Percentiles rank a stretch among this genome's conserved stretches.
Conservation (phyloP, 2,113 vertebrate species). For the Phocoena sinus region DNA sequence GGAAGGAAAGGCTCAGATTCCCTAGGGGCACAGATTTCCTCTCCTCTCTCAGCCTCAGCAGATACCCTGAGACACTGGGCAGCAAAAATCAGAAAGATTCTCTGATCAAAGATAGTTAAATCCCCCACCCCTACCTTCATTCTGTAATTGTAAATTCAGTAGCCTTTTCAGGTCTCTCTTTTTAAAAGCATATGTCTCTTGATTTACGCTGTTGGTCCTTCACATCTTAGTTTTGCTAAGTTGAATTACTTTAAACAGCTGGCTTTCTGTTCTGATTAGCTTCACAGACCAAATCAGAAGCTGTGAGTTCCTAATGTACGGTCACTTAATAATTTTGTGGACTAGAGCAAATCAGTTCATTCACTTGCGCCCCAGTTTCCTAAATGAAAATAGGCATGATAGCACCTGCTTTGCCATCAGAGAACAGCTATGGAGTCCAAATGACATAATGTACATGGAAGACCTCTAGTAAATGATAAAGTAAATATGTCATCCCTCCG, state of each 20-base stretch:
- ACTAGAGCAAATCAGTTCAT: not conserved
- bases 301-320: not conserved
- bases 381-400: not conserved
- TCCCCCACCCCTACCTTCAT: not conserved
- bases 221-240: not conserved
- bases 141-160: not conserved
- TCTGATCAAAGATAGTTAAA: not conserved
- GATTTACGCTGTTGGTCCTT: not conserved
- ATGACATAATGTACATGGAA: not conserved
- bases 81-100: not conserved
- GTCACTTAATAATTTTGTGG: not conserved
- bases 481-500: not conserved
- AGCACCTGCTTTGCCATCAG: not conserved
- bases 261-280: not conserved
- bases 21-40: too few relatives aligned
- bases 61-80: not conserved
- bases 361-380: not conserved
- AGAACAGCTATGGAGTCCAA: not conserved
- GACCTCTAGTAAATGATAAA: not conserved
- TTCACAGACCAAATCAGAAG: not conserved
- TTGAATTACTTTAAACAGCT: slow-evolving; percentile 6
- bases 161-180: not conserved
- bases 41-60: not conserved
- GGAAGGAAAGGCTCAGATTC: not conserved
- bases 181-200: not conserved